Evolutionary conservation across 2,888 invertebrate genomes (phyloP), one percentile per base, ranked within the genome.

Genomic region (Xestia c-nigrum): DNA sequence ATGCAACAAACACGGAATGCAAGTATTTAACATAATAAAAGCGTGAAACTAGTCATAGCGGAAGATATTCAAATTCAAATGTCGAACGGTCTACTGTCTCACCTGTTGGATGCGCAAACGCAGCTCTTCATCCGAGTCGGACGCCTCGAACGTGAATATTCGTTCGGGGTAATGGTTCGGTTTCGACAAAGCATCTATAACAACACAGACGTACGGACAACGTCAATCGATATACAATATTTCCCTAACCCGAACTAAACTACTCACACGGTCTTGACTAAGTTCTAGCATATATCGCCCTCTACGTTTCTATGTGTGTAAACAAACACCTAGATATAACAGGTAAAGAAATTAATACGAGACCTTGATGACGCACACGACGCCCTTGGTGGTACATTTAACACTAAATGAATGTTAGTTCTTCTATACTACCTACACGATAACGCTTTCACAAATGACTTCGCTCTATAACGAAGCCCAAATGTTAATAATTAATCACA

Each of bases 111-210:
- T 96, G 94, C 94, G 96, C 93, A 96, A 94, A 81, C 96, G 96
- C 93, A 96, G 96, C 92, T 96, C 96, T 80, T 96, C 96, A 90
- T 96, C 96, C 83, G 95, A 95, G 91, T 96, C 96, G 87, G 96
- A 95, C 74, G 95, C 93, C 93, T 96, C 96, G 93, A 96, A 96
- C 92, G 96, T 93, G 94, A 95, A 96, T 92, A 96, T 94, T 91
- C 96, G 95, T 93, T 96, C 96, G 89, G 96, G 96, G 85, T 95
- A 96, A 95, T 95, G 95, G 93, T 93, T 96, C 94, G 95, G 93
- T 96, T 96, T 96, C 94, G 96, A 96, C 95, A 96, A 96, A 96
- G 96, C 95, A 96, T 96, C 96, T 96, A 96, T 93, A 96, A 96
- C 95, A 96, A 96, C 96, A 96, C 96, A 95, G 94, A 96, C 93